Conservation (phyloP, 2,888 invertebrate genomes). For the Lissonota sp. region DNA sequence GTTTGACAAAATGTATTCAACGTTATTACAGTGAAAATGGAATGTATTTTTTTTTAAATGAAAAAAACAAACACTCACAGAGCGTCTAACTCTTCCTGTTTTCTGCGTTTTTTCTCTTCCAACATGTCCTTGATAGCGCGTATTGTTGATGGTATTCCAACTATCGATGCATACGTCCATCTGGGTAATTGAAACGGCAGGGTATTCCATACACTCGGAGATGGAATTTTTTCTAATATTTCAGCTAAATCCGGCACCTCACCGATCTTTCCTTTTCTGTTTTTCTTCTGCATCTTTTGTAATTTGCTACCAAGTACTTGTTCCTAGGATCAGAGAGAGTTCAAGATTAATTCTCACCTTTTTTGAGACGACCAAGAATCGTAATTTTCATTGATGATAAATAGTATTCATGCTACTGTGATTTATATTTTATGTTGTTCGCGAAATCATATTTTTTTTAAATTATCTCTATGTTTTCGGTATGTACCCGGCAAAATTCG, state of each 20-base stretch:
- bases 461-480: too few species aligned
- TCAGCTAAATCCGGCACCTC: conserved; percentile 87
- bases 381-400: too few species aligned
- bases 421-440: too few species aligned
- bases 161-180: conserved; percentile 87
- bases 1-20: not conserved
- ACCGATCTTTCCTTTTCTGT: conserved; percentile 85
- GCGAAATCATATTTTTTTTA: too few species aligned
- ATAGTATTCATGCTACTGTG: too few species aligned
- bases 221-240: conserved; percentile 88
- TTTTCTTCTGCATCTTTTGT: conserved; percentile 89
- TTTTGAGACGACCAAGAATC: too few species aligned
- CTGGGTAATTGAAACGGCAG: conserved; percentile 93
- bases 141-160: conserved; percentile 86
- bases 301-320: conserved; percentile 89
- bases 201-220: conserved; percentile 90
- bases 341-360: conserved; percentile 30
- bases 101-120: conserved; percentile 86
- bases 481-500: too few species aligned
- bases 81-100: conserved; percentile 86
- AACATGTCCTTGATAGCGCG: conserved; percentile 83
- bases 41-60: not conserved
- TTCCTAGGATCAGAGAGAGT: conserved; percentile 84
- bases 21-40: too few species aligned
- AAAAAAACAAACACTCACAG: conserved; percentile 81